phyloP scores from a whole-genome alignment of 2,113 vertebrate species.

The Porphyrio hochstetteri region DNA sequence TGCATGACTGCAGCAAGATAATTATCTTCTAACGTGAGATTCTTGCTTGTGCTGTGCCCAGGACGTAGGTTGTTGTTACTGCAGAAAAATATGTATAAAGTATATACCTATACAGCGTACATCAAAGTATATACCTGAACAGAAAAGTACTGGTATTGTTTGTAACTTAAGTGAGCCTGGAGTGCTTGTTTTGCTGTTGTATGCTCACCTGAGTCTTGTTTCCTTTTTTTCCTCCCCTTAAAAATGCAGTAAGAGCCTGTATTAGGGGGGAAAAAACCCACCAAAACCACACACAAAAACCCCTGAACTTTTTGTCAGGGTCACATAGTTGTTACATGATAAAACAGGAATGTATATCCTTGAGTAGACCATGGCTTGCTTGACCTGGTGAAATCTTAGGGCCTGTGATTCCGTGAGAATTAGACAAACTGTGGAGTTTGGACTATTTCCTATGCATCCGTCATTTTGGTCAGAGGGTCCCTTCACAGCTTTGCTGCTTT shows the following conservation, averaged over 20 bases:
- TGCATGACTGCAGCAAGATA: not conserved
- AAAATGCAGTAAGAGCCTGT: not conserved
- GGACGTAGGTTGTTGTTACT: not conserved
- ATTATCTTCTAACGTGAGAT: not conserved
- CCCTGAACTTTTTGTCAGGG: slow-evolving; percentile 13
- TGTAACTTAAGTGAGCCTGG: not conserved
- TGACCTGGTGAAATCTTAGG: slow-evolving; percentile 34
- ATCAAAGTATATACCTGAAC: not conserved
- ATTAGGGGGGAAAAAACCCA: not conserved
- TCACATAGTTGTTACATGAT: slow-evolving; percentile 11
- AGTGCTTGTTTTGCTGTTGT: not conserved
- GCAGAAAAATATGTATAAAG: not conserved
- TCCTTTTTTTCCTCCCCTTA: not conserved
- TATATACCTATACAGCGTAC: not conserved
- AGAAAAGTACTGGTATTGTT: not conserved
- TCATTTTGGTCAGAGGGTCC: not conserved
- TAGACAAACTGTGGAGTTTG: not conserved
- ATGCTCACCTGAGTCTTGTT: not conserved
- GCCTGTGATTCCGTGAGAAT: not conserved
- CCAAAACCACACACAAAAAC: too few relatives aligned
- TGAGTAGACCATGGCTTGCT: not conserved
- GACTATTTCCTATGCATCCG: not conserved
- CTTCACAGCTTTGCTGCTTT: not conserved
- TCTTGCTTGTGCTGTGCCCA: not conserved
- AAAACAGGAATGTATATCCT: slow-evolving; percentile 50